Conservation (phyloP, 1,140 invertebrate genomes). For the Drosophila ercepeae region DNA sequence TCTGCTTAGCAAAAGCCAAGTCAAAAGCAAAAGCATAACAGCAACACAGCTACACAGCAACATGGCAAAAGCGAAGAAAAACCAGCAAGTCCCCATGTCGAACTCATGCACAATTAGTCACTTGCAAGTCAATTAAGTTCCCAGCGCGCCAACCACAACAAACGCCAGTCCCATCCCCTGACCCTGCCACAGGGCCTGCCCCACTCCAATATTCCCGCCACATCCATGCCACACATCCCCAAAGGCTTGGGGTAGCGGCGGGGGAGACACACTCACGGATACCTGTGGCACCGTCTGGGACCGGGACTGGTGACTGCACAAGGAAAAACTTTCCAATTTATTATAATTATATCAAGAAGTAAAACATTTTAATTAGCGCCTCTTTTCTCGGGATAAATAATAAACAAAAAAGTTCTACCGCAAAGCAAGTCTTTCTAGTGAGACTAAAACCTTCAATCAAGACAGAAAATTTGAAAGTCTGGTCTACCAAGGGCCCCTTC, state of each 20-base stretch:
- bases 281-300: conserved; percentile 63
- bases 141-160: conserved; percentile 68
- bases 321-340: neutral
- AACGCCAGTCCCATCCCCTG: conserved; percentile 32
- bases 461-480: too few species aligned
- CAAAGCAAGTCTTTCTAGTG: too few species aligned
- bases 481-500: too few species aligned
- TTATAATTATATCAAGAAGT: too few species aligned
- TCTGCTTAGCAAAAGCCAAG: conserved; percentile 28
- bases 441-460: neutral
- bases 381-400: neutral
- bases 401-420: neutral
- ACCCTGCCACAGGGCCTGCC: conserved; percentile 5
- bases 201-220: conserved; percentile 5
- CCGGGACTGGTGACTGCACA: conserved; percentile 17
- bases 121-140: conserved; percentile 81
- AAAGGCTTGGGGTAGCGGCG: conserved; percentile 35
- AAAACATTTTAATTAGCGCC: neutral
- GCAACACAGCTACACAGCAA: too few species aligned
- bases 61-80: neutral
- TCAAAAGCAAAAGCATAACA: conserved; percentile 9
- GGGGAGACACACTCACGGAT: conserved; percentile 48
- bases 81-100: conserved; percentile 47
- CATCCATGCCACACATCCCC: conserved; percentile 31
- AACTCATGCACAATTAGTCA: conserved; percentile 81